Evolutionary conservation across 2,113 vertebrate species (phyloP).

Genomic region (Pedionomus torquatus): DNA sequence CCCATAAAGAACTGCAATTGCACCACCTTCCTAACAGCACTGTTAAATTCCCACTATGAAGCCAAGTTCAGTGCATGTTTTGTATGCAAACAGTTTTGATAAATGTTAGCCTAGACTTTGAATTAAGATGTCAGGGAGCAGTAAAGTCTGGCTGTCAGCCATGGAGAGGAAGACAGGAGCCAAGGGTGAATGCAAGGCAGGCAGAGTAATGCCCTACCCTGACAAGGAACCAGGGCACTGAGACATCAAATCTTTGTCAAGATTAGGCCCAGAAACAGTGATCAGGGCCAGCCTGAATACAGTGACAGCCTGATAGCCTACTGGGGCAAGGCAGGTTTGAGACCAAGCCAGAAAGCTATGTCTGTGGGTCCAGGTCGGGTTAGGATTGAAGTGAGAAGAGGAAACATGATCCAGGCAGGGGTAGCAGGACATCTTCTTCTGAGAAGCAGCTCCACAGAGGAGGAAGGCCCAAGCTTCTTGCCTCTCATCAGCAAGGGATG

Average conservation of each 20-base stretch:
- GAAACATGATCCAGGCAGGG: rapidly evolving
- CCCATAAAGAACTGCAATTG: not conserved
- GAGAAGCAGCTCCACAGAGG: not conserved
- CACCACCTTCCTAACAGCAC: not conserved
- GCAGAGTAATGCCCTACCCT: not conserved
- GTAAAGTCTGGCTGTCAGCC: not conserved
- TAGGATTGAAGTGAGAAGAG: not conserved
- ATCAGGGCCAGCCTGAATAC: not conserved
- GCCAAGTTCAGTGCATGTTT: not conserved
- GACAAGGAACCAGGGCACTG: rapidly evolving
- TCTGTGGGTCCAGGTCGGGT: not conserved
- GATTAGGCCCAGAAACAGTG: not conserved
- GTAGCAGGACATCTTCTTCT: not conserved
- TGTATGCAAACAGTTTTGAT: not conserved
- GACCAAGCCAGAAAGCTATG: not conserved
- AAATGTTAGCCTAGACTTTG: not conserved
- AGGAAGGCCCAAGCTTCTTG: not conserved
- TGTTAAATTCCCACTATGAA: not conserved
- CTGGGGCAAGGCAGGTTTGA: not conserved
- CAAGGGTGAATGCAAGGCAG: not conserved
- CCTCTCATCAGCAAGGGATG: not conserved
- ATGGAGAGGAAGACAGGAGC: rapidly evolving
- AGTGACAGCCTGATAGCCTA: not conserved
- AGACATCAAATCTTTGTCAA: not conserved
- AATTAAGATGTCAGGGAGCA: too few species aligned